These are phyloP conservation scores for Halichoeres trimaculatus DNA, from an alignment of 2,113 vertebrate species.

Conservation along the genomic window DNA sequence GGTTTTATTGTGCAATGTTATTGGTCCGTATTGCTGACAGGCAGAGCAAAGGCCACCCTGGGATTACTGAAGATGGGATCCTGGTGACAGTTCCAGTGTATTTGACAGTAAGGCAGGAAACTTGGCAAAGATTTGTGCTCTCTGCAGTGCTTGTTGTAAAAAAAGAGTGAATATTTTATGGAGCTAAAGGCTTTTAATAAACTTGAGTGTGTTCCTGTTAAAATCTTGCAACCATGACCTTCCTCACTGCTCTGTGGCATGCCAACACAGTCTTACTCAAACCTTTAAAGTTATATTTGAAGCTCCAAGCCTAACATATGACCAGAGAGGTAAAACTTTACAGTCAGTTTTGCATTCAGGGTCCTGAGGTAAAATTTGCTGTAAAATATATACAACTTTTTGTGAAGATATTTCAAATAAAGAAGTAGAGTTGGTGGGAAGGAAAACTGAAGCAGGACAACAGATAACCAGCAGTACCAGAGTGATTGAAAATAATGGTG, in stretches of 20 bases:
- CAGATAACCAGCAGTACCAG: too few relatives aligned
- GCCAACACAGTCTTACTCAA: background rate
- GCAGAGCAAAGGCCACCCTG: constrained; percentile 78
- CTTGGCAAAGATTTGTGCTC: constrained; percentile 39
- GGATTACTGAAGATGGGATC: constrained; percentile 74
- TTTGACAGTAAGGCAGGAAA: constrained; percentile 56
- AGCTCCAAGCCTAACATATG: background rate
- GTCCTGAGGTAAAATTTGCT: background rate
- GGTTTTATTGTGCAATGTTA: constrained; percentile 82
- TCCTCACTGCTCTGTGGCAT: background rate
- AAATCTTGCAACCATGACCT: background rate
- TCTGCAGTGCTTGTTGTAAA: constrained; percentile 42
- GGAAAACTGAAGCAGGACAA: too few relatives aligned
- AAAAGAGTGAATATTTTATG: constrained; percentile 40
- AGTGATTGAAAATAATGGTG: too few relatives aligned
- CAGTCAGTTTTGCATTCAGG: background rate
- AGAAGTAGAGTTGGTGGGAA: too few relatives aligned
- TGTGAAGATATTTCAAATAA: too few relatives aligned
- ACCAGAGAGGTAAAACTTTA: background rate
- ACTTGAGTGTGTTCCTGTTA: constrained; percentile 17
- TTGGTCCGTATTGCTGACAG: constrained; percentile 84
- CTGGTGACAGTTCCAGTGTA: constrained; percentile 67
- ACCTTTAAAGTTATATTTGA: background rate
- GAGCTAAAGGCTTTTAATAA: constrained; percentile 35
- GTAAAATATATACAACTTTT: background rate